Evolutionary conservation across 2,888 invertebrate species (phyloP), one percentile per base, ranked within the genome.

Genomic region (Xestia rhomboidea): DNA sequence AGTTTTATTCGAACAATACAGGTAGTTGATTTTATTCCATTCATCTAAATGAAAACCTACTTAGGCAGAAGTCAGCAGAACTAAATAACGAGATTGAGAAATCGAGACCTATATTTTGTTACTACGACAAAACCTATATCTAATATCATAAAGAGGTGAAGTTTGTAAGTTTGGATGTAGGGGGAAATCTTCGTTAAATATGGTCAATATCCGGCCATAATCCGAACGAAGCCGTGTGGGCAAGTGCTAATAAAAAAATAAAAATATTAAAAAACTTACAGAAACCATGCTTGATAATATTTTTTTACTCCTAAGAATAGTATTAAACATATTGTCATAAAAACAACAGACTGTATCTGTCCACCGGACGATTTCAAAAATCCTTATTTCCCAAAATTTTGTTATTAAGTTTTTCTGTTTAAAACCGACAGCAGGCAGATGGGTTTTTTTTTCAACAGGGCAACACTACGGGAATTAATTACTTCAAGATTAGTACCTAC

Each of bases 341-440:
- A 70, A 73, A 66, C 75, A 79, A 64, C 86, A 81, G 0, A 1
- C 88, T 83, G 79, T 88, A 87, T 77, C 41, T 76, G 0, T 34
- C 46, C 24, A 18, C 60, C 30, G 66, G 68, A 85, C 74, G 74
- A 78, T 80, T 81, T 54, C 10, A 68, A 70, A 85, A 88, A 81
- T 84, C 80, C 87, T 83, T 70, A 78, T 81, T 86, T 81, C 74
- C 63, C 60, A 76, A 87, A 89, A 83, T 84, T 86, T 81, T 70
- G 81, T 86, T 89, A 88, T 88, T 86, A 87, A 80, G 87, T 85
- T 88, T 88, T 86, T 88, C 86, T 79, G 70, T 76, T 66, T 24
- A 11, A 64, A 64, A 60, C 77, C 44, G 73, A 75, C 88, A 87
- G 83, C 18, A 72, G 82, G 82, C 80, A 79, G 80, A 83, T 88